Evolutionary conservation across 2,797 vertebrate species (phyloP), one percentile per base, ranked within the genome.

Genomic region (Mormyrops boulengeri): DNA sequence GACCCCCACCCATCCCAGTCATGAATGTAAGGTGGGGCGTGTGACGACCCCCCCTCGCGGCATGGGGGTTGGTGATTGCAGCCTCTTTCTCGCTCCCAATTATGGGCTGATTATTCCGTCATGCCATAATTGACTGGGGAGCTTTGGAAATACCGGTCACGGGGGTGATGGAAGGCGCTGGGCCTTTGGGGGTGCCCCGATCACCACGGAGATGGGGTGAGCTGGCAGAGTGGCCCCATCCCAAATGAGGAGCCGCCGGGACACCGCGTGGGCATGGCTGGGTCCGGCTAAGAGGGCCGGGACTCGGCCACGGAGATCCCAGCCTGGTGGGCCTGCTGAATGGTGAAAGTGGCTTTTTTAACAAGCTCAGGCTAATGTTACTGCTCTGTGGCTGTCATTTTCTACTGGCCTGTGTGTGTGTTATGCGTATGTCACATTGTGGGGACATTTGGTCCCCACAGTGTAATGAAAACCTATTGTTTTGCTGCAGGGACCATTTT

Each of bases 131-230:
- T 98, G 97, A 98, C 97, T 98, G 97, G 97, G 97, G 98, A 98
- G 97, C 97, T 98, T 98, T 98, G 98, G 97, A 98, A 98, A 99
- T 98, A 97, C 97, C 96, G 98, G 97, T 98, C 98, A 98, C 98
- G 98, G 97, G 97, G 97, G 98, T 98, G 98, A 98, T 98, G 98
- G 98, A 98, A 97, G 97, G 98, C 97, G 97, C 97, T 94, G 96
- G 97, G 97, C 96, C 96, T 96, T 97, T 94, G 97, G 97, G 49
- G 8, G 1, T 93, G 97, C 97, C 98, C 98, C 98, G 98, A 98
- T 99, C 99, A 97, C 97, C 96, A 97, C 98, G 97, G 97, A 97
- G 97, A 98, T 98, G 98, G 97, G 98, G 99, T 99, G 99, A 98
- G 97, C 97, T 98, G 97, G 98, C 98, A 96, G 96, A 98, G 97